Evolutionary conservation across 2,888 invertebrate genomes (phyloP).

Genomic region (Pandemis cinnamomeana): DNA sequence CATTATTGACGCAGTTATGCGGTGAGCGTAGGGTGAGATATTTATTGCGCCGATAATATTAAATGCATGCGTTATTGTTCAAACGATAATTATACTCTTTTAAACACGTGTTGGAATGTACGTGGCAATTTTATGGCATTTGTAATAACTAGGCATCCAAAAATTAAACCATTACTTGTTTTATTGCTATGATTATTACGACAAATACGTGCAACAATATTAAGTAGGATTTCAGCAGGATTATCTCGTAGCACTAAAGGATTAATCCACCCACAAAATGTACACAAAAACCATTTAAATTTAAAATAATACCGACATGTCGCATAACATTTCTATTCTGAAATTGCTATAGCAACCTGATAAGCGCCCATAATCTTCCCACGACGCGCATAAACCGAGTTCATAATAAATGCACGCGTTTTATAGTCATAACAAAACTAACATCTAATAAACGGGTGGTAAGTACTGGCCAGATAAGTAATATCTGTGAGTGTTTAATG

Average conservation of each 20-base stretch:
- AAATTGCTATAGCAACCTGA: background rate
- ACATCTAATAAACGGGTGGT: slow-evolving; percentile 15
- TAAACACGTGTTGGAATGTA: background rate
- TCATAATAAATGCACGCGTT: slow-evolving; percentile 8
- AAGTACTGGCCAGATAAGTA: slow-evolving; percentile 26
- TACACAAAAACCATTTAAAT: background rate
- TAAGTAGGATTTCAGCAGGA: background rate
- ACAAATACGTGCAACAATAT: background rate
- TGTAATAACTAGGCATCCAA: background rate
- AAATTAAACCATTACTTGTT: background rate
- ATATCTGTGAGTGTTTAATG: slow-evolving; percentile 32
- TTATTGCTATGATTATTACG: background rate
- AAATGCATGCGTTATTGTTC: background rate
- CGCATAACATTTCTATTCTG: background rate
- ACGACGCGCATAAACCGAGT: slow-evolving; percentile 15
- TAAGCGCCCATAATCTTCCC: slow-evolving; percentile 8
- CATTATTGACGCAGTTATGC: slow-evolving; percentile 25
- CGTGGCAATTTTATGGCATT: background rate
- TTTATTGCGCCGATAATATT: slow-evolving; percentile 23
- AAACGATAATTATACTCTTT: background rate
- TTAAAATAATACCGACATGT: background rate
- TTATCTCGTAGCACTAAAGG: background rate
- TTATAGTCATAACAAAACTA: slow-evolving; percentile 14
- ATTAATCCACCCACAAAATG: background rate
- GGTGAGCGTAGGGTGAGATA: slow-evolving; percentile 4